Percentiles rank a stretch among this genome's conserved stretches.
These are phyloP conservation scores for Amia ocellicauda DNA, from an alignment of 2,113 vertebrate genomes.

Conservation along the genomic window DNA sequence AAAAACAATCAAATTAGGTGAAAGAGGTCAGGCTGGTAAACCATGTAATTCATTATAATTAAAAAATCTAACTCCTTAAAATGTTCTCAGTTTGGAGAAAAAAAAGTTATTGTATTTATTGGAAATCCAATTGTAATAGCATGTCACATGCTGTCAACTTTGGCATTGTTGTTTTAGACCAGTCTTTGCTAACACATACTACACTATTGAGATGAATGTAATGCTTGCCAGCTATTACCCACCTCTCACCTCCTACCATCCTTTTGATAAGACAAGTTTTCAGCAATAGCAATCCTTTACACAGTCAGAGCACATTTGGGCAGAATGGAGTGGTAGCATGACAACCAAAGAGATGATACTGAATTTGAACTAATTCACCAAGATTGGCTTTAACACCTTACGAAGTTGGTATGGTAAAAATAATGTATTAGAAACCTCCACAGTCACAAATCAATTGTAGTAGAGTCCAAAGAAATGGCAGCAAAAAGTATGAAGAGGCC, in stretches of 20 bases:
- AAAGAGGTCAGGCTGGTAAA: background rate
- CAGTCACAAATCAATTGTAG: no score
- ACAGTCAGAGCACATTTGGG: background rate
- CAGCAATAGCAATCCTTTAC: background rate
- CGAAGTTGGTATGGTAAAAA: no score
- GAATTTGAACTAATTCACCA: no score
- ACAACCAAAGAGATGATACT: no score
- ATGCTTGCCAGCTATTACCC: background rate
- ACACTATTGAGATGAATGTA: constrained; percentile 5
- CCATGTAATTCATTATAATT: background rate
- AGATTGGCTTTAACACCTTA: no score
- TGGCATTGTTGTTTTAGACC: background rate
- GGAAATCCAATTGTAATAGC: constrained; percentile 4
- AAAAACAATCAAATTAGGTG: background rate
- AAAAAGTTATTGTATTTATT: background rate
- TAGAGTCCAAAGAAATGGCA: no score
- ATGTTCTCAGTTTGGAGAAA: background rate
- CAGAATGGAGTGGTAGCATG: no score
- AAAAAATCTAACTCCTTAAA: background rate
- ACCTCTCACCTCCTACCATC: background rate
- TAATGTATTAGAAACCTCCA: no score
- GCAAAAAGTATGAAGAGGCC: no score
- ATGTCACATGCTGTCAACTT: constrained; percentile 1
- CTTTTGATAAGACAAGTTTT: background rate
- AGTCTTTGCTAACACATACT: constrained; percentile 9